Percentiles rank a stretch among this genome's conserved stretches.
phyloP scores from a whole-genome alignment of 2,797 vertebrate species.

The Psittacula derbiana region DNA sequence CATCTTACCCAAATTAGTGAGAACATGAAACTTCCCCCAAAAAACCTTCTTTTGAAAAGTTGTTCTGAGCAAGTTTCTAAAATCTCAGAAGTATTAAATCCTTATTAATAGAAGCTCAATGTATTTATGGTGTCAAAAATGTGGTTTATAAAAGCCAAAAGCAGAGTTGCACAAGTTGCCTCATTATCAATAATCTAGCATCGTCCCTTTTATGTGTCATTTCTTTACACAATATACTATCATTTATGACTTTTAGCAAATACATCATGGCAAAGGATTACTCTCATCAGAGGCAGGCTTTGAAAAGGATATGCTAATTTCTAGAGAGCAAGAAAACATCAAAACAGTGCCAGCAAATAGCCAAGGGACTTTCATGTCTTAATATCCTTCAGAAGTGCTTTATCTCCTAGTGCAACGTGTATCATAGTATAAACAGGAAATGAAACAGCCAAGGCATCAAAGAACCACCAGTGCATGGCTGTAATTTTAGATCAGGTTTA shows the following conservation, averaged over 20 bases:
- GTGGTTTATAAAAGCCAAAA: slow-evolving; percentile 78
- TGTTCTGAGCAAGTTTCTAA: slow-evolving; percentile 68
- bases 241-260: slow-evolving; percentile 92
- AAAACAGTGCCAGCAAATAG: slow-evolving; percentile 96
- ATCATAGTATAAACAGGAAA: slow-evolving; percentile 91
- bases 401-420: slow-evolving; percentile 92
- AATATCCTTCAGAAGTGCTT: slow-evolving; percentile 94
- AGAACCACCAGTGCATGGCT: slow-evolving; percentile 81
- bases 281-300: slow-evolving; percentile 87
- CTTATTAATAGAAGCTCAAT: slow-evolving; percentile 78
- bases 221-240: slow-evolving; percentile 87
- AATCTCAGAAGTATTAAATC: slow-evolving; percentile 76
- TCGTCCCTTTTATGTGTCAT: slow-evolving; percentile 89
- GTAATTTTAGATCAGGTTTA: slow-evolving; percentile 92
- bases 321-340: slow-evolving; percentile 95
- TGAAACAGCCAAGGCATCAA: slow-evolving; percentile 87
- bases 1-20: slow-evolving; percentile 69
- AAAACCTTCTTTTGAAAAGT: slow-evolving; percentile 68
- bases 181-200: slow-evolving; percentile 90
- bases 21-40: slow-evolving; percentile 57
- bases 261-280: slow-evolving; percentile 89
- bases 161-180: slow-evolving; percentile 80
- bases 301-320: slow-evolving; percentile 98
- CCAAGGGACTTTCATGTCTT: slow-evolving; percentile 94
- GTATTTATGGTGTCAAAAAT: slow-evolving; percentile 79